Conservation (phyloP, 2,113 vertebrate genomes). For the Corvus cornix region DNA sequence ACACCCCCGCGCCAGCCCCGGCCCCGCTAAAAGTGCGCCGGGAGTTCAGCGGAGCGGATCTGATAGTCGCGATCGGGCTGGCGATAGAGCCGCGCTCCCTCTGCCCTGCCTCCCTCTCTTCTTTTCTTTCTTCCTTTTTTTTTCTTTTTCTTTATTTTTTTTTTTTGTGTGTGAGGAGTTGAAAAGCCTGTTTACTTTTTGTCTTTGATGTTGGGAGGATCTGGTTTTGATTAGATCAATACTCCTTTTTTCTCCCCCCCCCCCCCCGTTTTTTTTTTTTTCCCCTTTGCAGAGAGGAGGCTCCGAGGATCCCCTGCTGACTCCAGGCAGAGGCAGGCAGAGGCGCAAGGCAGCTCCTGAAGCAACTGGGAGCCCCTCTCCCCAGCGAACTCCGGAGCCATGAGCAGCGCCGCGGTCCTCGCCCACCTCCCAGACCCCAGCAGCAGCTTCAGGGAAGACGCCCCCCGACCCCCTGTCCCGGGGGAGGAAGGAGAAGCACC, state of each 20-base stretch:
- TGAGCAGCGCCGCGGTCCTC: slow-evolving; percentile 84
- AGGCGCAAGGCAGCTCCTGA: slow-evolving; percentile 41
- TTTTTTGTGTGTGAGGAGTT: background rate
- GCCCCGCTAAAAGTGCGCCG: slow-evolving; percentile 40
- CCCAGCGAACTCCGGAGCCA: slow-evolving; percentile 77
- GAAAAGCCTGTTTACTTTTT: too few relatives aligned
- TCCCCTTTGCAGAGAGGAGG: slow-evolving; percentile 82
- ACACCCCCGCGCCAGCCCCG: background rate
- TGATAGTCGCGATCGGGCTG: slow-evolving; percentile 69
- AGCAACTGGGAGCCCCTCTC: slow-evolving; percentile 23
- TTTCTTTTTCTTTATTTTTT: fast-evolving
- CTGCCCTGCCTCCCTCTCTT: slow-evolving; percentile 11
- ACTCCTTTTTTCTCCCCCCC: background rate
- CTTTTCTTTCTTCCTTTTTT: background rate
- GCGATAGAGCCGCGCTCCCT: slow-evolving; percentile 60
- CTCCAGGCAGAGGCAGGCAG: slow-evolving; percentile 73
- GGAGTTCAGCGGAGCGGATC: slow-evolving; percentile 63
- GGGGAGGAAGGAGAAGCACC: slow-evolving; percentile 94
- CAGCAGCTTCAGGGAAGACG: slow-evolving; percentile 97
- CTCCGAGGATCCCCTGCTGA: slow-evolving; percentile 93
- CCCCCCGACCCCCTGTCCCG: slow-evolving; percentile 93
- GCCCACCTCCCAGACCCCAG: slow-evolving; percentile 85
- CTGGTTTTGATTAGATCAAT: too few relatives aligned
- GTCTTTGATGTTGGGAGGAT: too few relatives aligned
- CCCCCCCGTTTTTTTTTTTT: background rate